Conservation (phyloP, 2,113 vertebrate species). For the Microtus oregoni region DNA sequence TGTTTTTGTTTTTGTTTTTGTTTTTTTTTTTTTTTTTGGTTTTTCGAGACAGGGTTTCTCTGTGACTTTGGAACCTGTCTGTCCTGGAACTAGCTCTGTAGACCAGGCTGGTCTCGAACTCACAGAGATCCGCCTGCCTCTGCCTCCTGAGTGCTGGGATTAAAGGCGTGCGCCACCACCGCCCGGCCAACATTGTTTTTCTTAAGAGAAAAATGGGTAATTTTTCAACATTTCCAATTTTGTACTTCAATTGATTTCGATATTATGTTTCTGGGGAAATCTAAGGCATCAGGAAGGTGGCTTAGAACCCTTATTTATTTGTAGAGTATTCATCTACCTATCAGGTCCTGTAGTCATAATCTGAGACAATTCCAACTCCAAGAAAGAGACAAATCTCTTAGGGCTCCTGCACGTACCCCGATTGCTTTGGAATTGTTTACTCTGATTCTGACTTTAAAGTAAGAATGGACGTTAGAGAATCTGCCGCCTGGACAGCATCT, state of each 20-base stretch:
- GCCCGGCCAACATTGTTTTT: not conserved
- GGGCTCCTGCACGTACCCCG: not conserved
- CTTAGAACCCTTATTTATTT: not conserved
- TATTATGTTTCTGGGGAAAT: not conserved
- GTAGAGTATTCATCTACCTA: not conserved
- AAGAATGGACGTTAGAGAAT: not conserved
- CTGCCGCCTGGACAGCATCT: not conserved
- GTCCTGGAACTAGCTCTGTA: too few species aligned
- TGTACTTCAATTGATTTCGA: not conserved
- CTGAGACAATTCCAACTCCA: not conserved
- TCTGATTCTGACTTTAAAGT: not conserved
- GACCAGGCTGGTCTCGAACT: too few species aligned
- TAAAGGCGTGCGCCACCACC: too few species aligned
- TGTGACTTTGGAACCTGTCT: too few species aligned
- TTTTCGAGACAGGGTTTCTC: too few species aligned
- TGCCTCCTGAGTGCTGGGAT: too few species aligned
- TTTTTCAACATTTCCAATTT: not conserved
- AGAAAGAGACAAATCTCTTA: not conserved
- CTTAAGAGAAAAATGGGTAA: not conserved
- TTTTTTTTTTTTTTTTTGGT: too few species aligned
- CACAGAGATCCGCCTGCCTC: too few species aligned
- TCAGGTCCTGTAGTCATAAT: constrained; percentile 10
- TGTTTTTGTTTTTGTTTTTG: too few species aligned
- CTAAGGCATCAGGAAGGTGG: not conserved
- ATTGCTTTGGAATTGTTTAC: not conserved